Percentiles rank a stretch among this genome's conserved stretches.
Evolutionary conservation across 2,797 vertebrate species (phyloP).

Genomic region (Myotis planiceps): DNA sequence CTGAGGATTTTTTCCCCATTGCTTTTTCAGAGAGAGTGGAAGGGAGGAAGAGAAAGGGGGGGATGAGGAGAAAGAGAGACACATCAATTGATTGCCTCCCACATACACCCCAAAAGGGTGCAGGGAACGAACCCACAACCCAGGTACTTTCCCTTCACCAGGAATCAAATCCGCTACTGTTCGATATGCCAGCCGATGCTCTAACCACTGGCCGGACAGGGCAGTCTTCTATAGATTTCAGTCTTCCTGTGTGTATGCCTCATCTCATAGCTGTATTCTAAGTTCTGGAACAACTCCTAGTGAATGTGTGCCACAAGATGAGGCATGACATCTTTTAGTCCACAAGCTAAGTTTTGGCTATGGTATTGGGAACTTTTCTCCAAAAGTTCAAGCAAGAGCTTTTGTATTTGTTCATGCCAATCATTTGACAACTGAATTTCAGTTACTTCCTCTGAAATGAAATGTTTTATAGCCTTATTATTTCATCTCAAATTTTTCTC

Average conservation of each 20-base stretch:
- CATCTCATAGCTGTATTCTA: background rate
- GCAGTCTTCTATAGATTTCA: background rate
- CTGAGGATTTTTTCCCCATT: too few species aligned
- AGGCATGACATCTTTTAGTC: background rate
- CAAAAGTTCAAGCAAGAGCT: background rate
- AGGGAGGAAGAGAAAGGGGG: too few species aligned
- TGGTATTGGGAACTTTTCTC: background rate
- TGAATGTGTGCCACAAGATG: background rate
- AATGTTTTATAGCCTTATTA: background rate
- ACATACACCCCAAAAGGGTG: too few species aligned
- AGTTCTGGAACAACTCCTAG: background rate
- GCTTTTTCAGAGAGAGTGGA: too few species aligned
- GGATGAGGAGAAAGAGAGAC: too few species aligned
- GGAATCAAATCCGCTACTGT: too few species aligned
- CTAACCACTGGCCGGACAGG: too few species aligned
- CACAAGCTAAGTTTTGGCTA: background rate
- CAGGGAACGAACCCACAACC: too few species aligned
- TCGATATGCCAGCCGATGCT: too few species aligned
- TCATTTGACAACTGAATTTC: background rate
- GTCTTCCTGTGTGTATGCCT: background rate
- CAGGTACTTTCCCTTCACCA: too few species aligned
- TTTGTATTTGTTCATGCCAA: background rate
- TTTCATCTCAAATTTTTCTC: constrained; percentile 42
- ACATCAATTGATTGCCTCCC: too few species aligned
- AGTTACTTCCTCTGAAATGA: constrained; percentile 23